These are phyloP conservation scores for Habropoda laboriosa DNA, from an alignment of 1,140 invertebrate species.

Conservation along the genomic window DNA sequence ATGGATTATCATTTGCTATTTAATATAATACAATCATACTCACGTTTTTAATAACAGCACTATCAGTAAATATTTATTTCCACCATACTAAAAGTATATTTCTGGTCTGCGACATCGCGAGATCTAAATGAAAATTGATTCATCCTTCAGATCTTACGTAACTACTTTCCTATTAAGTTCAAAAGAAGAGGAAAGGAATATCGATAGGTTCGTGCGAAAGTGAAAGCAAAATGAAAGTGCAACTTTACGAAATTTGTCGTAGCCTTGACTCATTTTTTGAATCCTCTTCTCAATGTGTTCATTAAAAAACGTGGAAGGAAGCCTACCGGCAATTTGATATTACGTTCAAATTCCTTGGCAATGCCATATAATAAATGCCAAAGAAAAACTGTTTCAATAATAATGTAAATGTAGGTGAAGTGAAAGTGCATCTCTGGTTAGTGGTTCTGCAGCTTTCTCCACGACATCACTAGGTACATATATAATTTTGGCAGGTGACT, in stretches of 20 bases:
- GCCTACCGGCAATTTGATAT: background rate
- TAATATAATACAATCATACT: background rate
- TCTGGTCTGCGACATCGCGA: background rate
- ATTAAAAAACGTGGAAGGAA: background rate
- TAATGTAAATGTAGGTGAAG: slow-evolving; percentile 55
- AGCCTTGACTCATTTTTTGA: slow-evolving; percentile 14
- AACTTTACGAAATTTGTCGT: slow-evolving; percentile 17
- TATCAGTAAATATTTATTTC: background rate
- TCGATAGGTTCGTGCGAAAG: background rate
- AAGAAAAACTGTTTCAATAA: slow-evolving; percentile 47
- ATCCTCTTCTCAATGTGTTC: background rate
- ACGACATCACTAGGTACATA: slow-evolving; percentile 48
- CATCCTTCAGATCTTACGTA: slow-evolving; percentile 1
- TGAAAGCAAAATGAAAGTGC: slow-evolving; percentile 34
- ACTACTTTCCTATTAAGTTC: slow-evolving; percentile 3
- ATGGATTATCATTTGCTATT: background rate
- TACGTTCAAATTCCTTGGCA: background rate
- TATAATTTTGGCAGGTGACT: slow-evolving; percentile 55
- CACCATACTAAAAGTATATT: background rate
- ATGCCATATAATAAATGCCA: slow-evolving; percentile 22
- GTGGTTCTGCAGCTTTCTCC: slow-evolving; percentile 66
- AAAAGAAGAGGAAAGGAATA: background rate
- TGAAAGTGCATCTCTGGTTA: slow-evolving; percentile 61
- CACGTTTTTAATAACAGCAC: background rate
- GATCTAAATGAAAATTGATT: background rate